Conservation (phyloP, 2,888 invertebrate genomes). For the Eledone cirrhosa region DNA sequence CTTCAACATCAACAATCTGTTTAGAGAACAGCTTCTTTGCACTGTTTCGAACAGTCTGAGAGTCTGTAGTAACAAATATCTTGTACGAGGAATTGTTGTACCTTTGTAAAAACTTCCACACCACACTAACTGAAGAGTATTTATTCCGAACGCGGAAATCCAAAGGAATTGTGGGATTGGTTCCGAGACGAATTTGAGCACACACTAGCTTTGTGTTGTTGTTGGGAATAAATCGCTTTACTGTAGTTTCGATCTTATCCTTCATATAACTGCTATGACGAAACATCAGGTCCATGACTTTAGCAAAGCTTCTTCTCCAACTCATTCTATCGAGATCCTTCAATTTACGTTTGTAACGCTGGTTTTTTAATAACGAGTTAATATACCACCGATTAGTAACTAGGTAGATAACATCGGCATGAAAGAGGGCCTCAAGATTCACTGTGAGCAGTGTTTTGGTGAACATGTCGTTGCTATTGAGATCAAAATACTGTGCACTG, state of each 20-base stretch:
- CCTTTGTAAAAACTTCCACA: conserved; percentile 36
- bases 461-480: conserved; percentile 15
- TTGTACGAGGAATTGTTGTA: conserved; percentile 32
- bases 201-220: conserved; percentile 33
- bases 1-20: conserved; percentile 29
- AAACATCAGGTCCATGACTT: conserved; percentile 35
- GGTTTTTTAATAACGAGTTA: conserved; percentile 13
- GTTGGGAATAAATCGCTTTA: conserved; percentile 18
- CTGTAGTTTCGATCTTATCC: conserved; percentile 21
- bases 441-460: conserved; percentile 30
- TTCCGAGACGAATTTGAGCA: conserved; percentile 35
- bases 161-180: conserved; percentile 36
- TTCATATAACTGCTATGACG: conserved; percentile 33
- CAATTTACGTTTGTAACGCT: conserved; percentile 30
- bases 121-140: background rate
- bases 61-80: conserved; percentile 39
- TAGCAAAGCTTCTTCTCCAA: conserved; percentile 11
- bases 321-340: conserved; percentile 31
- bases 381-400: conserved; percentile 33
- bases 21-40: conserved; percentile 25
- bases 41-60: conserved; percentile 32
- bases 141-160: conserved; percentile 33
- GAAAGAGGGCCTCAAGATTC: conserved; percentile 30
- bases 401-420: conserved; percentile 37
- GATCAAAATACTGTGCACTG: conserved; percentile 28